Evolutionary conservation across 2,113 vertebrate species (phyloP).

Genomic region (Rhynchomys soricoides): DNA sequence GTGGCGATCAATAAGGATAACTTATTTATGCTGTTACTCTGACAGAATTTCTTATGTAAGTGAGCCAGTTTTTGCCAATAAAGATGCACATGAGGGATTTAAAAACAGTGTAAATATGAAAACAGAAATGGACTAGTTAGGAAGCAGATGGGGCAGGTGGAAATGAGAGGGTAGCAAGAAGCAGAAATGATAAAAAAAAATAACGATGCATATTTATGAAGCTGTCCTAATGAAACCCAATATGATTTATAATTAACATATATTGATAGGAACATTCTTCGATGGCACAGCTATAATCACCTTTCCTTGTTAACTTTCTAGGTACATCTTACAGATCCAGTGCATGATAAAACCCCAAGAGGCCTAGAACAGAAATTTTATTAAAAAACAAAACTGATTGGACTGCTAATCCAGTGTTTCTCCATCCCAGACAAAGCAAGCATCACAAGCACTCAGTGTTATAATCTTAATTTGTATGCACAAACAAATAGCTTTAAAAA

Average conservation of each 20-base stretch:
- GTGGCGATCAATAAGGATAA: background rate
- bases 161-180: background rate
- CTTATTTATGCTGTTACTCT: background rate
- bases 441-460: background rate
- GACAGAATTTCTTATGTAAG: background rate
- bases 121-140: background rate
- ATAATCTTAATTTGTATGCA: background rate
- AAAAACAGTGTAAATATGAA: background rate
- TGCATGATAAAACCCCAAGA: background rate
- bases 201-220: background rate
- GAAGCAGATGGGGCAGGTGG: background rate
- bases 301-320: background rate
- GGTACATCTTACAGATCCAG: background rate
- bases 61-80: background rate
- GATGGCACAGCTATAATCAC: background rate
- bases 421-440: background rate
- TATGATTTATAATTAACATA: background rate
- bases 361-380: background rate
- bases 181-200: background rate
- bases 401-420: background rate
- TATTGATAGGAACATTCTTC: background rate
- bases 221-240: background rate
- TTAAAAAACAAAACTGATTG: constrained; percentile 27
- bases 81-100: background rate
- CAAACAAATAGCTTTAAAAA: background rate